Conservation (phyloP, 2,888 invertebrate genomes). For the Morinoia aosen region DNA sequence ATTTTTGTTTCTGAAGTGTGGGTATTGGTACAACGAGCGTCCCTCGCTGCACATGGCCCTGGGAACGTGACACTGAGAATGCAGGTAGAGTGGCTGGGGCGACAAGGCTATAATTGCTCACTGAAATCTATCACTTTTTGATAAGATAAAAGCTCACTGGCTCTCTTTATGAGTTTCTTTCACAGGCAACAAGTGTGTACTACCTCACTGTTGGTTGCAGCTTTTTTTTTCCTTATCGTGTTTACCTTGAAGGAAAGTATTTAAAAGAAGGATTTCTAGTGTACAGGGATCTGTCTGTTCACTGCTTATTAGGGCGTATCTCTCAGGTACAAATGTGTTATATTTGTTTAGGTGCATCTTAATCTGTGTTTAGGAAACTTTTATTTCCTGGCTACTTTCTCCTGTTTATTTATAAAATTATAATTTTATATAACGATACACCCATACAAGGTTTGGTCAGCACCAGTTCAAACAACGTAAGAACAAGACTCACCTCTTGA, state of each 20-base stretch:
- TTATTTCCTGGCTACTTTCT: too few species aligned
- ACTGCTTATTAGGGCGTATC: neutral
- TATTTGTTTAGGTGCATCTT: neutral
- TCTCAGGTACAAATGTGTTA: neutral
- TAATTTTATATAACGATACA: too few species aligned
- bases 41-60: neutral
- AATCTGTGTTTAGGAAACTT: too few species aligned
- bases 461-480: too few species aligned
- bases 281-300: neutral
- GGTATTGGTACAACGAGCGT: neutral
- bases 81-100: neutral
- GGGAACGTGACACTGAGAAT: neutral
- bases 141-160: conserved; percentile 21
- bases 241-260: neutral
- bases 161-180: neutral
- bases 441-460: too few species aligned
- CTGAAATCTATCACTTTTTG: conserved; percentile 25
- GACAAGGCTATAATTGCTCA: neutral
- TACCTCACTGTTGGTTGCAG: neutral
- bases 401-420: too few species aligned
- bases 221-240: neutral
- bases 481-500: too few species aligned
- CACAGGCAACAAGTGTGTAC: neutral
- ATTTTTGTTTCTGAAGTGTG: neutral
- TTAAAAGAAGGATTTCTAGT: neutral